Conservation (phyloP, 2,113 vertebrate genomes). For the Illadopsis cleaveri region DNA sequence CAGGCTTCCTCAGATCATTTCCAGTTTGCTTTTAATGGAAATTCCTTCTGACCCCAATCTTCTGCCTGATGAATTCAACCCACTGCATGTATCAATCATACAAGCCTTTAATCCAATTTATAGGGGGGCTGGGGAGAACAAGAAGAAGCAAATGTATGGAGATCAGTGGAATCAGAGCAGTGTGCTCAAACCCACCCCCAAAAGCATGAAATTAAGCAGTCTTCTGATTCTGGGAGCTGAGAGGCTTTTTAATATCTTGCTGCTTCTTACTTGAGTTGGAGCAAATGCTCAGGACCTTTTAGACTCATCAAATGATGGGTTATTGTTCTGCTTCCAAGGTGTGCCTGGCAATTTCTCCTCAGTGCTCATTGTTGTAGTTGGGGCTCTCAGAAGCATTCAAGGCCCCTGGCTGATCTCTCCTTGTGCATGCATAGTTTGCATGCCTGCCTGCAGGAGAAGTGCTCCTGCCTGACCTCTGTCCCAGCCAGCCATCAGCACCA, state of each 20-base stretch:
- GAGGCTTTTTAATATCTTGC: background rate
- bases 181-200: background rate
- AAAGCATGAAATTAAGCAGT: background rate
- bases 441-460: background rate
- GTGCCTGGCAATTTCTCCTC: background rate
- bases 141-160: background rate
- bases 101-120: slow-evolving; percentile 13
- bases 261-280: background rate
- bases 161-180: background rate
- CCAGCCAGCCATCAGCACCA: background rate
- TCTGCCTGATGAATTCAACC: background rate
- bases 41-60: slow-evolving; percentile 36
- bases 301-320: background rate
- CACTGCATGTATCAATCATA: background rate
- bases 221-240: background rate
- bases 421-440: background rate
- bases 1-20: slow-evolving; percentile 9
- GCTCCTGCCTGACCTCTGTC: background rate
- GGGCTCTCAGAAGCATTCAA: background rate
- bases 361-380: background rate
- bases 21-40: slow-evolving; percentile 31
- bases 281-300: background rate
- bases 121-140: background rate
- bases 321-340: background rate
- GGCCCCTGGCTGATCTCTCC: slow-evolving; percentile 21